Conservation (phyloP, 2,797 vertebrate genomes). For the Saxicola maurus region DNA sequence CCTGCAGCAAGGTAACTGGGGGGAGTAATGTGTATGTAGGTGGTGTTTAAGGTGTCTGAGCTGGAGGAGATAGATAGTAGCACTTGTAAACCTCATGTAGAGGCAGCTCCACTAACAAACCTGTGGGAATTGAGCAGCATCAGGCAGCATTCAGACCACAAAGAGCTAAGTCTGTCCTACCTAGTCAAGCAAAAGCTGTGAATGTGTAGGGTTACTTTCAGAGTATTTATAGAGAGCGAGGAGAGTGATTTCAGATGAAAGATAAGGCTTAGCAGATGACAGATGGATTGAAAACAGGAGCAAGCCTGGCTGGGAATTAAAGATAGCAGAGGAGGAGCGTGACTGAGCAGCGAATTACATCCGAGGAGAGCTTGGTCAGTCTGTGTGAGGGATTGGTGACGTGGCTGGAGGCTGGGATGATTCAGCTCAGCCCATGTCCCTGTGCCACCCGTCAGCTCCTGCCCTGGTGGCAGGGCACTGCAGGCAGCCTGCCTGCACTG, state of each 20-base stretch:
- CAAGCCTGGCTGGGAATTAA: not conserved
- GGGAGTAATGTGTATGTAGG: accelerated
- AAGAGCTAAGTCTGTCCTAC: not conserved
- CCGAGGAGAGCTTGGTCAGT: not conserved
- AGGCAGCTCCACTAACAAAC: not conserved
- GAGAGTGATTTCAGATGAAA: not conserved
- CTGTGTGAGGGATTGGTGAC: not conserved
- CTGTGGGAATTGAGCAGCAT: not conserved
- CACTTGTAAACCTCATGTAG: not conserved
- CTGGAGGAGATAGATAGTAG: not conserved
- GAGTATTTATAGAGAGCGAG: not conserved
- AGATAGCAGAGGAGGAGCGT: not conserved
- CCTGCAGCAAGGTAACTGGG: not conserved
- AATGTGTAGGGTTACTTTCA: not conserved
- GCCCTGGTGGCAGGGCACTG: not conserved
- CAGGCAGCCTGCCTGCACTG: accelerated
- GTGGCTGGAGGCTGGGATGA: not conserved
- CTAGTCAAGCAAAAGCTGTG: not conserved
- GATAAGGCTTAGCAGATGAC: not conserved
- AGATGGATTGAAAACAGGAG: not conserved
- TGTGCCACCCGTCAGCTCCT: accelerated
- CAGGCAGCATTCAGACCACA: not conserved
- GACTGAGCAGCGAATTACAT: not conserved
- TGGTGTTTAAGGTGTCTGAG: not conserved
- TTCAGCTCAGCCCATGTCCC: not conserved